These are phyloP conservation scores for Psammodynastes pulverulentus DNA, from an alignment of 2,113 vertebrate species.

Conservation along the genomic window DNA sequence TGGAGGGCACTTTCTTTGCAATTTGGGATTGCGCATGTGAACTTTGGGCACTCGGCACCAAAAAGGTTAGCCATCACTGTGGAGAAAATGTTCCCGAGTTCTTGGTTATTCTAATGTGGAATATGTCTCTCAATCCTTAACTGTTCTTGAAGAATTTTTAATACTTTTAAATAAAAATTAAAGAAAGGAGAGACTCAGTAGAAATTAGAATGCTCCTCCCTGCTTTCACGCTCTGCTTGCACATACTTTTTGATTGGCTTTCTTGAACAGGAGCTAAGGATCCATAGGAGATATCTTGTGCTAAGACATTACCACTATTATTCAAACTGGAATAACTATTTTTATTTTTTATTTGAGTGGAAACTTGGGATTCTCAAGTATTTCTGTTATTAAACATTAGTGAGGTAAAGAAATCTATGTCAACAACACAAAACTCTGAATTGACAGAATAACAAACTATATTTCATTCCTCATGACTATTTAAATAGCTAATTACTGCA, in stretches of 20 bases:
- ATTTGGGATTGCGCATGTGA: too few species aligned
- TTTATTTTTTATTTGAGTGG: not conserved
- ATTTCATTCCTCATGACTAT: slow-evolving; percentile 32
- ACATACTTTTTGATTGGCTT: not conserved
- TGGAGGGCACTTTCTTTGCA: too few species aligned
- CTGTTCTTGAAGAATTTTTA: not conserved
- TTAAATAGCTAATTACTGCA: slow-evolving; percentile 48
- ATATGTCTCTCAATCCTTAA: not conserved
- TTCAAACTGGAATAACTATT: not conserved
- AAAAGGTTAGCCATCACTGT: too few species aligned
- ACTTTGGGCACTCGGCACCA: too few species aligned
- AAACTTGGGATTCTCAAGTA: not conserved
- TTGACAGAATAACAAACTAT: slow-evolving; percentile 25
- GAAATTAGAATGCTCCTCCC: not conserved
- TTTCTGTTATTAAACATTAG: not conserved
- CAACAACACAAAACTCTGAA: slow-evolving; percentile 30
- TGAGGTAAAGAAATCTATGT: slow-evolving; percentile 19
- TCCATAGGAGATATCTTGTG: not conserved
- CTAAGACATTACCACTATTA: not conserved
- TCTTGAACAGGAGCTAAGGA: not conserved
- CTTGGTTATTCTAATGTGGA: not conserved
- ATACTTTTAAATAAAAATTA: not conserved
- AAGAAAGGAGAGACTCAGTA: not conserved
- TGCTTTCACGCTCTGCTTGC: not conserved
- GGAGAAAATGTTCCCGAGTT: not conserved